Conservation (phyloP, 2,797 vertebrate species). For the Leptodactylus fallax region DNA sequence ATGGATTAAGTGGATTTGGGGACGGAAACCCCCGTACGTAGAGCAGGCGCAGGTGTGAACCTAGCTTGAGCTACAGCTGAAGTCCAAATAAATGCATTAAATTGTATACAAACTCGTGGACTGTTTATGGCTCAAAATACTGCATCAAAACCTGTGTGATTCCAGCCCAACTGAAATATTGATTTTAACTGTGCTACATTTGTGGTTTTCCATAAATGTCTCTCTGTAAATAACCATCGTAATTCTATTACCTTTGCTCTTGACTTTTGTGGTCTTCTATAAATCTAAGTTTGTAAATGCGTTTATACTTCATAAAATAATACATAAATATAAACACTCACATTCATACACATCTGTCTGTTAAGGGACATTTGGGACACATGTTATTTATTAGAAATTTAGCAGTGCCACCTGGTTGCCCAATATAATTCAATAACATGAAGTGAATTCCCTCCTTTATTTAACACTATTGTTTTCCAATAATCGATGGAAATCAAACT, state of each 20-base stretch:
- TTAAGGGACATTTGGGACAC: neutral
- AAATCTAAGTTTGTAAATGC: neutral
- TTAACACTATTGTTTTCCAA: neutral
- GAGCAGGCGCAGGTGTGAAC: no score
- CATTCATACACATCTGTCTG: no score
- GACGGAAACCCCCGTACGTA: no score
- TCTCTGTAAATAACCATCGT: neutral
- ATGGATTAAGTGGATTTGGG: no score
- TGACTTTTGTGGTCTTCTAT: neutral
- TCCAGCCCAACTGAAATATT: neutral
- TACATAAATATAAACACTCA: neutral
- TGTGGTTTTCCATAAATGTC: neutral
- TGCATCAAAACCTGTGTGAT: no score
- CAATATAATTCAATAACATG: neutral
- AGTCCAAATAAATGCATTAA: no score
- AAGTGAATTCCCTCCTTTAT: neutral
- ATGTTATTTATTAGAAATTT: neutral
- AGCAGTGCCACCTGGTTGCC: neutral
- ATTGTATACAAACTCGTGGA: no score
- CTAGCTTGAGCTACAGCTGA: no score
- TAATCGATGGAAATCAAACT: neutral
- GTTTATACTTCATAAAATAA: neutral
- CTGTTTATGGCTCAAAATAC: no score
- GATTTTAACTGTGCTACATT: neutral
- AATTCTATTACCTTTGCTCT: neutral